These are phyloP conservation scores for Sprattus sprattus DNA, from an alignment of 2,113 vertebrate genomes.

Conservation along the genomic window DNA sequence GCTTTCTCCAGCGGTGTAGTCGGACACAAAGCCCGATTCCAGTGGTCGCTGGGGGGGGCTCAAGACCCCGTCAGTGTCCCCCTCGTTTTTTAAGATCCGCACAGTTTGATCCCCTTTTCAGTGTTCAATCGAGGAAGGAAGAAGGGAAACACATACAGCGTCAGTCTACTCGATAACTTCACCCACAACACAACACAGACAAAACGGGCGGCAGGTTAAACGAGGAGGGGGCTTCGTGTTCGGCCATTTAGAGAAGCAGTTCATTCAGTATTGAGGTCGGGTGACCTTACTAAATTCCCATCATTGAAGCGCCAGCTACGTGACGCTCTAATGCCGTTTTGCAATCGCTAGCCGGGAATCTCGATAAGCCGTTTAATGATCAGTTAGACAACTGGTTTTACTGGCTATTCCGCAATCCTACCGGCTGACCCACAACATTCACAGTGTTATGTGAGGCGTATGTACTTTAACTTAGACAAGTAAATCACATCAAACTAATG, in stretches of 20 bases:
- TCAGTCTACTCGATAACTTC: conserved; percentile 11
- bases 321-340: conserved; percentile 22
- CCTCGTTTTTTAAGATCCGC: conserved; percentile 25
- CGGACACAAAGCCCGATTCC: conserved; percentile 44
- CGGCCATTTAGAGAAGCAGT: background rate
- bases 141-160: conserved; percentile 4
- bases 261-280: conserved; percentile 12
- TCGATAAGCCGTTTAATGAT: conserved; percentile 27
- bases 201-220: conserved; percentile 19
- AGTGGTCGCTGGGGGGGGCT: conserved; percentile 35
- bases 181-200: conserved; percentile 18
- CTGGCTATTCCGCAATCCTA: conserved; percentile 10
- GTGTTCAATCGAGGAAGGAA: conserved; percentile 25
- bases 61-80: conserved; percentile 31
- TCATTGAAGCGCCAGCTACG: background rate
- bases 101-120: conserved; percentile 27
- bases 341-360: background rate
- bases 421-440: background rate
- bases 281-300: conserved; percentile 18
- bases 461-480: conserved; percentile 5
- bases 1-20: conserved; percentile 49
- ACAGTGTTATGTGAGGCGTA: background rate
- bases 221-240: background rate
- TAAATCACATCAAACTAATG: conserved; percentile 3
- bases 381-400: conserved; percentile 10